Base-by-base conservation (phyloP, 2,113 vertebrate species). In the Phylloscopus whistleri region DNA sequence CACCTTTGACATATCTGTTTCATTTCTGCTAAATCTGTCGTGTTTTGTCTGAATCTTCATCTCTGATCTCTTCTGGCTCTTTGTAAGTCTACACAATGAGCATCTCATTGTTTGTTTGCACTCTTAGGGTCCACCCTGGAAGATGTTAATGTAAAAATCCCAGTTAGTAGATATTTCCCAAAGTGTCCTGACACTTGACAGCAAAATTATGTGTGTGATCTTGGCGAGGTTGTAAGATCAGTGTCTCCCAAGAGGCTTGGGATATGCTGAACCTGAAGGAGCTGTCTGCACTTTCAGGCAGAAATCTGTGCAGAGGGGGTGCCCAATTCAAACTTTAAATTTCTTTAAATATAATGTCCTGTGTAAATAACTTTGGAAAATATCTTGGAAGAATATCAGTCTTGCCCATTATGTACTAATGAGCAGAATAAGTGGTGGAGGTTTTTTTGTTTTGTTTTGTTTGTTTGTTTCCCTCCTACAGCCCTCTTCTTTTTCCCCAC, bases 381-480 rank as follows among this genome's bases (percentile, higher is more conserved):
- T 8, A 20, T 46, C 49, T 91, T 15, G 27, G 66, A 64, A 82
- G 52, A 72, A 93, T 68, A 72, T 31, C 28, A 79, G 24, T 44
- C 23, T 74, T 94, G 24, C 28, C 19, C 26, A 48, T 9, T 31
- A 19, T 6, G 2, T 55, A 28, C 16, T 39, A 59, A 73, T 11
- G 6, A 74, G 20, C 16, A 31, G 9, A 79, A 28, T 15, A 79
- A 66, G 4, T 53, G 35, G 5, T 60, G 43, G 31, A 3, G 3
- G 5, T 3, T 43, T 27, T 44, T 30, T 15, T 7, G 41, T 4
- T 0, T 4, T 13, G 31, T 6, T 24, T 79, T 8, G 3, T 9
- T 35, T 23, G 10, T 75, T 26, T 27, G 5, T 35, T 31, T 1
- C 6, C 4, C 10, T 4, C 4, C 8, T 46, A 14, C 4, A 4